These are phyloP conservation scores for Oreortyx pictus DNA, from an alignment of 2,797 vertebrate genomes.

Conservation along the genomic window DNA sequence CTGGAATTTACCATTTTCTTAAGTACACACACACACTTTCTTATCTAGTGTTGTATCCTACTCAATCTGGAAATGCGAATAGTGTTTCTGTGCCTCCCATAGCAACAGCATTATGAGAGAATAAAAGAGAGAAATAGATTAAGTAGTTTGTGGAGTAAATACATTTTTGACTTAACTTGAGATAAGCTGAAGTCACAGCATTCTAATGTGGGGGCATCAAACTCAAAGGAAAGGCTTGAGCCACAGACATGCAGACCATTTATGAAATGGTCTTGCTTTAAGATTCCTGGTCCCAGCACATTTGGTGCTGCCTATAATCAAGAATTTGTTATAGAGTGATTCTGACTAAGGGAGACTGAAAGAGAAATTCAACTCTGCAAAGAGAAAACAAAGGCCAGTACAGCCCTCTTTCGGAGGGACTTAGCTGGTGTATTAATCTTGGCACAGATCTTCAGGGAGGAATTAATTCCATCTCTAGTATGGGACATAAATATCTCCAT, in stretches of 20 bases:
- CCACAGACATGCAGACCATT: not conserved
- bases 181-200: not conserved
- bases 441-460: not conserved
- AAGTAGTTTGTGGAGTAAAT: not conserved
- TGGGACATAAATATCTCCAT: not conserved
- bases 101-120: not conserved
- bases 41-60: not conserved
- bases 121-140: too few species aligned
- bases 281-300: not conserved
- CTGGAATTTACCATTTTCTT: not conserved
- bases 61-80: not conserved
- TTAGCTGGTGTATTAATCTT: not conserved
- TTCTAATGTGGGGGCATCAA: not conserved
- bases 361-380: not conserved
- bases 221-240: not conserved
- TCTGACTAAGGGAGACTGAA: not conserved
- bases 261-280: not conserved
- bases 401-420: conserved; percentile 56
- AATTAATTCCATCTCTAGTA: not conserved
- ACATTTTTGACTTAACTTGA: not conserved
- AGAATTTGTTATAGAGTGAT: not conserved
- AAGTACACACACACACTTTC: not conserved
- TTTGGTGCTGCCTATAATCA: not conserved
- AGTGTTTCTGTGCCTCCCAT: not conserved
- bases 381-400: conserved; percentile 35